Evolutionary conservation across 2,888 invertebrate species (phyloP).

Genomic region (Celastrina argiolus): DNA sequence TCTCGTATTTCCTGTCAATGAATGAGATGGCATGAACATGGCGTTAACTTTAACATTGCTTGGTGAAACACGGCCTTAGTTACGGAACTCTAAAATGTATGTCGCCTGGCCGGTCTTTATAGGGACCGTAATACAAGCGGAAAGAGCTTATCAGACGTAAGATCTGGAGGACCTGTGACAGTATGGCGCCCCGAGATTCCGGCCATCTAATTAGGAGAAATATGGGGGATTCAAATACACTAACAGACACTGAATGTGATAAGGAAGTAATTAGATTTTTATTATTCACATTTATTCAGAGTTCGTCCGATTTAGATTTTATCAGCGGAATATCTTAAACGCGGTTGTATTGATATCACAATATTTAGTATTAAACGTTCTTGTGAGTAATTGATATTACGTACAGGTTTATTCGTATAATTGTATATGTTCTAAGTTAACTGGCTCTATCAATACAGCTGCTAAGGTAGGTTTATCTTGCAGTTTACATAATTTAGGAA

Average conservation of each 20-base stretch:
- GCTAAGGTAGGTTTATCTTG: no score
- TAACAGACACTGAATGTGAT: neutral
- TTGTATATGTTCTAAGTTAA: no score
- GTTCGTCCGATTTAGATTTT: neutral
- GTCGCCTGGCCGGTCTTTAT: slow-evolving; percentile 3
- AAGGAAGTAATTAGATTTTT: slow-evolving; percentile 15
- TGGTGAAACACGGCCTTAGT: no score
- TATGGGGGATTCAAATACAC: neutral
- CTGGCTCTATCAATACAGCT: no score
- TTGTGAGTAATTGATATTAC: neutral
- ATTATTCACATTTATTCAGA: slow-evolving; percentile 14
- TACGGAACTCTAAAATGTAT: neutral
- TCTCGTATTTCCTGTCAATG: no score
- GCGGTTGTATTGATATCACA: neutral
- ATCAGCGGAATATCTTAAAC: slow-evolving; percentile 5
- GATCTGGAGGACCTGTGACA: neutral
- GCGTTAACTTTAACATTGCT: no score
- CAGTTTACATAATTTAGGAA: no score
- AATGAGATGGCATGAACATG: no score
- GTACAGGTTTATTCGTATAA: neutral
- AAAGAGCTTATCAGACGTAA: neutral
- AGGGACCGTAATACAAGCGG: slow-evolving; percentile 18
- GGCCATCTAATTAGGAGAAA: slow-evolving; percentile 12
- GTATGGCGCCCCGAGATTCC: neutral
- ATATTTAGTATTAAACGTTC: neutral